Percentiles rank a stretch among this genome's conserved stretches.
These are phyloP conservation scores for Amorpha juglandis DNA, from an alignment of 2,888 invertebrate genomes.

Conservation along the genomic window DNA sequence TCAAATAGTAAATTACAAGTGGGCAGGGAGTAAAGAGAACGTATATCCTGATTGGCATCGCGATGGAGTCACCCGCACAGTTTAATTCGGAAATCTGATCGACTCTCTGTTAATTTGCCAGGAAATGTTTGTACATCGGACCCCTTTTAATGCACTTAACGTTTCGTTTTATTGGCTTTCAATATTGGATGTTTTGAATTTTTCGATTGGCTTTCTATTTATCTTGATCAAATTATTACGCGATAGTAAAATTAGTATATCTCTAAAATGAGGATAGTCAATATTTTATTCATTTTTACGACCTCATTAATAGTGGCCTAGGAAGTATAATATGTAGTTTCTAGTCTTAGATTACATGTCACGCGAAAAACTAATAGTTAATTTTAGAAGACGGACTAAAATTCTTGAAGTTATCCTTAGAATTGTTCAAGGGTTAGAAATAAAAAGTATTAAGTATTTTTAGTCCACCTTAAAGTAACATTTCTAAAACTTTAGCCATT, in stretches of 20 bases:
- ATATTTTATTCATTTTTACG: no score
- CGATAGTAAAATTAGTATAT: no score
- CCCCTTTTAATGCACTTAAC: conserved; percentile 60
- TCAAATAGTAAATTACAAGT: conserved; percentile 52
- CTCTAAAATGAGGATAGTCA: no score
- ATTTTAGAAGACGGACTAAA: no score
- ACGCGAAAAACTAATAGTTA: no score
- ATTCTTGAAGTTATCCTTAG: no score
- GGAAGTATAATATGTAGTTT: no score
- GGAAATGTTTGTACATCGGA: conserved; percentile 69
- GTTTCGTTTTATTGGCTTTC: conserved; percentile 60
- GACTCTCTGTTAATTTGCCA: conserved; percentile 73
- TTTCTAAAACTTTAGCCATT: neutral
- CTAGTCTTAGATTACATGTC: no score
- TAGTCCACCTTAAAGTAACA: neutral
- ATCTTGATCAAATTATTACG: no score
- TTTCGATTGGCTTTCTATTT: neutral
- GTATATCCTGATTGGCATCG: conserved; percentile 74
- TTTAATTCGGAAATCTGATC: conserved; percentile 79
- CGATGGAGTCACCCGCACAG: conserved; percentile 71
- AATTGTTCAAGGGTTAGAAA: no score
- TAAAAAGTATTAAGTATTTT: no score
- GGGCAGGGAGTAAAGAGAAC: conserved; percentile 45
- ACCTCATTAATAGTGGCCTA: no score
- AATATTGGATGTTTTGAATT: conserved; percentile 14